Evolutionary conservation across 1,140 invertebrate species (phyloP).

Genomic region (Solenopsis fugax): DNA sequence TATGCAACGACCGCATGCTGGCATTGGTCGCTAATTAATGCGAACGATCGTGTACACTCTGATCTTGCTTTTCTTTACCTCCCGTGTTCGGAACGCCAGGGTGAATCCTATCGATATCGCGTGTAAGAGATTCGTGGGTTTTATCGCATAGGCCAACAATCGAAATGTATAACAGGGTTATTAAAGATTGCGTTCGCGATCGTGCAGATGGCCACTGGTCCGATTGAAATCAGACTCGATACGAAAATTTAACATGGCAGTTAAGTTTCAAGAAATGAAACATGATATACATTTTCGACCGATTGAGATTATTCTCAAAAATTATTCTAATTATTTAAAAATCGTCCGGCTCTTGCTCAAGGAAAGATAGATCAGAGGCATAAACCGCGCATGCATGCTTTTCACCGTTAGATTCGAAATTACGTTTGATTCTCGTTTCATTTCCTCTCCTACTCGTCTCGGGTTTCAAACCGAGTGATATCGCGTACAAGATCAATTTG

Average conservation of each 20-base stretch:
- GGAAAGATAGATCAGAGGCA: constrained; percentile 20
- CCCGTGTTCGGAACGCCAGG: not conserved
- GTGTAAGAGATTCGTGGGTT: not conserved
- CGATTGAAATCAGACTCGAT: not conserved
- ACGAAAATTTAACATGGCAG: not conserved
- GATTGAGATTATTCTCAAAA: not conserved
- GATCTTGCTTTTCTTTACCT: constrained; percentile 42
- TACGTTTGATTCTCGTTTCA: constrained; percentile 36
- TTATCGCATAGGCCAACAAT: constrained; percentile 22
- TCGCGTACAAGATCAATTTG: constrained; percentile 66
- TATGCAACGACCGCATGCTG: constrained; percentile 52
- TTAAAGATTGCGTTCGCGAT: not conserved
- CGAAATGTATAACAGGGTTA: not conserved
- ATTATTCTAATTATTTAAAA: not conserved
- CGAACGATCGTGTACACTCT: constrained; percentile 59
- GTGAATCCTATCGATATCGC: constrained; percentile 13
- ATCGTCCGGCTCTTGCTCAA: not conserved
- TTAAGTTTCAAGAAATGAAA: not conserved
- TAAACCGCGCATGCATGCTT: not conserved
- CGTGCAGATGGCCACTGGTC: not conserved
- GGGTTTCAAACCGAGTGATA: not conserved
- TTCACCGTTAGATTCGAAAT: constrained; percentile 10
- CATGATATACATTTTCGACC: not conserved
- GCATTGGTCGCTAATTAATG: constrained; percentile 60
- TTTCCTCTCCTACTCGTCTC: constrained; percentile 16